Percentiles rank a stretch among this genome's conserved stretches.
Conservation (phyloP, 1,140 invertebrate species). For the Hesperophylax magnus region DNA sequence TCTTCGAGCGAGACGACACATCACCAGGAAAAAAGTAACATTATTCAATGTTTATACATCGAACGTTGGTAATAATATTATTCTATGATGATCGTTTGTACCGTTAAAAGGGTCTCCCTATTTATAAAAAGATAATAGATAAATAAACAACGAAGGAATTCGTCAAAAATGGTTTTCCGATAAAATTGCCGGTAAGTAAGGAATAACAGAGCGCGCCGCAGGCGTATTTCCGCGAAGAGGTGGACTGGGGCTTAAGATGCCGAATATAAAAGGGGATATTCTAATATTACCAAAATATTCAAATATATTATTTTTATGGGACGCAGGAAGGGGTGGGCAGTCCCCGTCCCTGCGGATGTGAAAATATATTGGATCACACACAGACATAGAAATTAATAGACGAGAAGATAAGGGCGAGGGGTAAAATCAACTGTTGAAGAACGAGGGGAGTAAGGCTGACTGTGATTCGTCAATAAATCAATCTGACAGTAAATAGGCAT, state of each 20-base stretch:
- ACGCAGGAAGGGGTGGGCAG: constrained; percentile 54
- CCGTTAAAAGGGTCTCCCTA: background rate
- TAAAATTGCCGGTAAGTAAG: constrained; percentile 11
- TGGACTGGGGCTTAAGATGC: constrained; percentile 39
- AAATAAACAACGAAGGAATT: background rate
- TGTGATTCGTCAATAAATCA: too few species aligned
- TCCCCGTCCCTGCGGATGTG: background rate
- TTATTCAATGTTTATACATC: background rate
- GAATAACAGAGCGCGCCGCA: constrained; percentile 36
- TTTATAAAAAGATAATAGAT: constrained; percentile 28
- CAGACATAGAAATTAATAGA: too few species aligned
- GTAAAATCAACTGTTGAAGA: too few species aligned
- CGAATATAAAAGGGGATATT: constrained; percentile 65
- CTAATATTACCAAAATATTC: constrained; percentile 73
- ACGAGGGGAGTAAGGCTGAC: too few species aligned
- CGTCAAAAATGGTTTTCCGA: constrained; percentile 32
- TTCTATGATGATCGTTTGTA: background rate
- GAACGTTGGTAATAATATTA: background rate
- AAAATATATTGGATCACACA: too few species aligned
- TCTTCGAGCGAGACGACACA: too few species aligned
- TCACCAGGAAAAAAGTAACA: too few species aligned
- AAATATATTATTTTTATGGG: constrained; percentile 74
- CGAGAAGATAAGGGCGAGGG: too few species aligned
- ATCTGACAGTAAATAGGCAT: too few species aligned
- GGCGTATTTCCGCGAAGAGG: constrained; percentile 15